Evolutionary conservation across 1,140 invertebrate genomes (phyloP).

Genomic region (Dermatophagoides farinae): DNA sequence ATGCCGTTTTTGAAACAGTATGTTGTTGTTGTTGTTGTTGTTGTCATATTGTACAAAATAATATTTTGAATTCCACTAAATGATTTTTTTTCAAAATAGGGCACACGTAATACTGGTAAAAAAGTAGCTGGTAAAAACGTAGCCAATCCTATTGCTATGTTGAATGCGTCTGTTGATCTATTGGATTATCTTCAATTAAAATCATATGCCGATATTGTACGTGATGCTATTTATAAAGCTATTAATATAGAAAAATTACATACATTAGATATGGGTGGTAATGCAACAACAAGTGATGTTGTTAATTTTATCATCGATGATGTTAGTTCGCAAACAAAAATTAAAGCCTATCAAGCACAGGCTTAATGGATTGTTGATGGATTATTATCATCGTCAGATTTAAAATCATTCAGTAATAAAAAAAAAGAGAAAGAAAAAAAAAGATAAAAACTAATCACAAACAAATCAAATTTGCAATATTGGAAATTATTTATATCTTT

Average conservation of each 20-base stretch:
- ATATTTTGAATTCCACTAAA: not conserved
- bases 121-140: slow-evolving; percentile 82
- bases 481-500: too few relatives aligned
- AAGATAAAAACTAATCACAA: too few relatives aligned
- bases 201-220: slow-evolving; percentile 53
- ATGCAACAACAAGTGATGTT: slow-evolving; percentile 36
- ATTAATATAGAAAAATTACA: slow-evolving; percentile 50
- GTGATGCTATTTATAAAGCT: slow-evolving; percentile 52
- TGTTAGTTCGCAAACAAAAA: slow-evolving; percentile 20
- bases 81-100: too few relatives aligned
- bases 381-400: too few relatives aligned
- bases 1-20: slow-evolving; percentile 52
- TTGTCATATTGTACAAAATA: slow-evolving; percentile 9
- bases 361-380: too few relatives aligned
- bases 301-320: slow-evolving; percentile 36
- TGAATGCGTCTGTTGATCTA: slow-evolving; percentile 78
- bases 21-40: slow-evolving; percentile 21
- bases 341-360: not conserved
- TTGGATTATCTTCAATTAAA: slow-evolving; percentile 67
- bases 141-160: slow-evolving; percentile 90
- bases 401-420: too few relatives aligned
- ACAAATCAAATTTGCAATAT: too few relatives aligned
- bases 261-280: slow-evolving; percentile 37
- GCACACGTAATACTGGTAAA: slow-evolving; percentile 79
- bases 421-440: too few relatives aligned